Conservation (phyloP, 2,113 vertebrate species). For the Elgaria multicarinata region DNA sequence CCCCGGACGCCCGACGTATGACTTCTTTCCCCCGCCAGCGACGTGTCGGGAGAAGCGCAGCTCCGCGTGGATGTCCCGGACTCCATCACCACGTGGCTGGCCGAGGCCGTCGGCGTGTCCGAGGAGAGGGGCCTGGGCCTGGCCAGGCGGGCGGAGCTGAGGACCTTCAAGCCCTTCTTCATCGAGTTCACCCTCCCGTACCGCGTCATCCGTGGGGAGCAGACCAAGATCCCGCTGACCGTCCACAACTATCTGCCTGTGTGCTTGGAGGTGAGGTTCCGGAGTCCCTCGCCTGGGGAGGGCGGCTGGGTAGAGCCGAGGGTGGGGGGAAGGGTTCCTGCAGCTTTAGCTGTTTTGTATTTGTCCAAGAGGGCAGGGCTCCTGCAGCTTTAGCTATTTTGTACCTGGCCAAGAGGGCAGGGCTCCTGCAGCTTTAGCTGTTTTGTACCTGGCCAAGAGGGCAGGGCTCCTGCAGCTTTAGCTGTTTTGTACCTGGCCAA, state of each 20-base stretch:
- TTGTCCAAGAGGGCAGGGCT: no score
- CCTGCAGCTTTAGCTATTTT: no score
- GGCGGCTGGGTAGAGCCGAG: no score
- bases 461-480: no score
- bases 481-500: no score
- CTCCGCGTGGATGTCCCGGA: slow-evolving; percentile 86
- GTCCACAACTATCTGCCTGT: slow-evolving; percentile 89
- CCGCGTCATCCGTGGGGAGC: slow-evolving; percentile 88
- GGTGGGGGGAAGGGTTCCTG: no score
- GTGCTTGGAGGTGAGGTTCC: slow-evolving; percentile 82
- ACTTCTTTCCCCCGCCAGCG: slow-evolving; percentile 65
- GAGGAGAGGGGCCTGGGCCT: slow-evolving; percentile 84
- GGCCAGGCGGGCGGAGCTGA: slow-evolving; percentile 79
- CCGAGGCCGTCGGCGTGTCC: slow-evolving; percentile 84
- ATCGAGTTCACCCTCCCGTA: slow-evolving; percentile 89
- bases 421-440: no score
- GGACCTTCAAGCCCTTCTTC: slow-evolving; percentile 91
- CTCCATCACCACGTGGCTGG: slow-evolving; percentile 94
- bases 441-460: no score
- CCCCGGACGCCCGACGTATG: no score
- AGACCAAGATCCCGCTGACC: slow-evolving; percentile 89
- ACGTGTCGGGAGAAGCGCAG: slow-evolving; percentile 79
- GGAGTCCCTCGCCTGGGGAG: no score
- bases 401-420: no score
- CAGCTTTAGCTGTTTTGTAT: no score